Conservation (phyloP, 2,888 invertebrate genomes). For the Hedychridium roseum region DNA sequence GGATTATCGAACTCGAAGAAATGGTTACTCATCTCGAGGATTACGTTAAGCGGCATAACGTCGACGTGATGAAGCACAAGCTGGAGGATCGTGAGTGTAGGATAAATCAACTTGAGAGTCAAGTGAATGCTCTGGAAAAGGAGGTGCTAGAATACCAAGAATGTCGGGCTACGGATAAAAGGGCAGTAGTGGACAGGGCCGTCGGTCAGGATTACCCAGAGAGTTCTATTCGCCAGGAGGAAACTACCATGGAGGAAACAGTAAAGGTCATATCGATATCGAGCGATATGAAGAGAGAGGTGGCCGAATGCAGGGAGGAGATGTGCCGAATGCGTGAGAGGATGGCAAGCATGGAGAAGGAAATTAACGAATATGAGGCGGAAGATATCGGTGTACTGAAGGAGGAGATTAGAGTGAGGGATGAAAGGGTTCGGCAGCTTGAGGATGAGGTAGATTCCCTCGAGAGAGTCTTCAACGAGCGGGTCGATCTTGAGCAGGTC, state of each 20-base stretch:
- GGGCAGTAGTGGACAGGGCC: too few species aligned
- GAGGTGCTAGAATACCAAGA: slow-evolving; percentile 26
- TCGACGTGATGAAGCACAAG: slow-evolving; percentile 50
- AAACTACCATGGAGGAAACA: neutral
- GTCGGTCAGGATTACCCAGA: too few species aligned
- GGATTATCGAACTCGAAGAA: slow-evolving; percentile 52
- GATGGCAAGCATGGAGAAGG: slow-evolving; percentile 38
- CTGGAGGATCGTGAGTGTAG: slow-evolving; percentile 52
- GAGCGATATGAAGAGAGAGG: slow-evolving; percentile 14
- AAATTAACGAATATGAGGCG: slow-evolving; percentile 43
- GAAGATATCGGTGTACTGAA: slow-evolving; percentile 48
- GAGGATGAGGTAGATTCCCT: slow-evolving; percentile 54
- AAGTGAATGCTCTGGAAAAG: slow-evolving; percentile 32
- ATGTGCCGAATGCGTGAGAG: slow-evolving; percentile 35
- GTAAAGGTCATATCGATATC: neutral
- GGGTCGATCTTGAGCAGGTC: slow-evolving; percentile 53
- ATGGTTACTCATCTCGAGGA: slow-evolving; percentile 55
- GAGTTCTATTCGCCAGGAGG: too few species aligned
- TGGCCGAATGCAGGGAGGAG: slow-evolving; percentile 44
- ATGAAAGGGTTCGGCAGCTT: slow-evolving; percentile 45
- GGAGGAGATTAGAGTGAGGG: slow-evolving; percentile 49
- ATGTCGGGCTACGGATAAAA: too few species aligned
- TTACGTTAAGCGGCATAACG: slow-evolving; percentile 53
- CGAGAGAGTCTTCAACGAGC: slow-evolving; percentile 50
- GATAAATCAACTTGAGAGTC: slow-evolving; percentile 46